Percentiles rank a stretch among this genome's conserved stretches.
These are phyloP conservation scores for Hiodon alosoides DNA, from an alignment of 2,113 vertebrate genomes.

Conservation along the genomic window DNA sequence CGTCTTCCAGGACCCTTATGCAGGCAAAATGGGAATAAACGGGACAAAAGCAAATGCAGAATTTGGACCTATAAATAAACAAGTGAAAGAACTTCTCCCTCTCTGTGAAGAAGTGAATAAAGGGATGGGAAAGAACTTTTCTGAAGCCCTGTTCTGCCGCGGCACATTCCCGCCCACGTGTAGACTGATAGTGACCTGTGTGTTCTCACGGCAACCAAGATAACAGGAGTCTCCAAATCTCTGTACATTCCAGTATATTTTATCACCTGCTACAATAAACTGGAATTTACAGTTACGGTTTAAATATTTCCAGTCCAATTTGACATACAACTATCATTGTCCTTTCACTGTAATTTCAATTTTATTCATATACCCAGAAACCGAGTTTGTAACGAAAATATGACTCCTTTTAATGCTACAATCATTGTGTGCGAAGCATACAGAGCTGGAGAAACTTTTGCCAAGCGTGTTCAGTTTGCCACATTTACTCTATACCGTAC, in stretches of 20 bases:
- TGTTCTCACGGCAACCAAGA: conserved; percentile 2
- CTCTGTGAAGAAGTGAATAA: conserved; percentile 52
- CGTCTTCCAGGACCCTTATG: conserved; percentile 98
- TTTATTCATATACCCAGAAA: too few relatives aligned
- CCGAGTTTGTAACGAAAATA: too few relatives aligned
- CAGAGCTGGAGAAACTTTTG: too few relatives aligned
- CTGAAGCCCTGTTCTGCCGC: conserved; percentile 47
- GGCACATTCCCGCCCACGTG: conserved; percentile 25
- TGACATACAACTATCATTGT: too few relatives aligned
- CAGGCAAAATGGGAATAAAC: conserved; percentile 99
- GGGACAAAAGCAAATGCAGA: conserved; percentile 99
- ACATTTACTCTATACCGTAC: too few relatives aligned
- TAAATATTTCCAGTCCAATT: too few relatives aligned
- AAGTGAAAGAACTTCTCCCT: conserved; percentile 74
- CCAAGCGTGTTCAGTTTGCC: too few relatives aligned
- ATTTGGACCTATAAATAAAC: conserved; percentile 93
- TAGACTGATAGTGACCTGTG: neutral
- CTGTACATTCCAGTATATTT: neutral
- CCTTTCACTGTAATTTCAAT: too few relatives aligned
- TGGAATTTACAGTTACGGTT: too few relatives aligned
- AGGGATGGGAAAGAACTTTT: conserved; percentile 46
- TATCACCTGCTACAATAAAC: too few relatives aligned
- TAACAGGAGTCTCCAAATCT: neutral
- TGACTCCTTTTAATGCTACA: too few relatives aligned
- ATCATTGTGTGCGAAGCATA: too few relatives aligned